Conservation (phyloP, 2,797 vertebrate genomes). For the Falco berigora region DNA sequence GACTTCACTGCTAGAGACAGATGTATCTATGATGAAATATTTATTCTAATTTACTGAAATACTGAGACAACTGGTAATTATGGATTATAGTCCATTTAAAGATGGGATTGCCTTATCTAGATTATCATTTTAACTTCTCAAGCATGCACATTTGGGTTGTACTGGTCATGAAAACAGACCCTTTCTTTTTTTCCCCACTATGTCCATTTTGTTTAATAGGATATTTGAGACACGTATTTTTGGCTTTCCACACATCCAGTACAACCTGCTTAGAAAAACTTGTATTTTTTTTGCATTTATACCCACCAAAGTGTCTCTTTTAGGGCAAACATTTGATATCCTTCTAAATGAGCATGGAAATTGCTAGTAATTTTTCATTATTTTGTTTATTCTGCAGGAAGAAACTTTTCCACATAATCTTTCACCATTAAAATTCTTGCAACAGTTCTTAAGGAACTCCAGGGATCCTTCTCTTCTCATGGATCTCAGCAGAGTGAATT, state of each 20-base stretch:
- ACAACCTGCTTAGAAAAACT: not conserved
- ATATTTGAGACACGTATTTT: not conserved
- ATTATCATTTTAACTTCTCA: not conserved
- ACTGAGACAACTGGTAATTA: not conserved
- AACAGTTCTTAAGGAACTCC: constrained; percentile 13
- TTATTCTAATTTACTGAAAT: not conserved
- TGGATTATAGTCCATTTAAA: not conserved
- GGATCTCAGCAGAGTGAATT: constrained; percentile 55
- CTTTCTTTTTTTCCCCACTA: not conserved
- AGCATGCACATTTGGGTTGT: not conserved
- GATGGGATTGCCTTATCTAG: not conserved
- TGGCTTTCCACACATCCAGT: not conserved
- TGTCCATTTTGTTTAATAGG: not conserved
- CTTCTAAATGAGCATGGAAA: not conserved
- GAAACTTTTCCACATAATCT: constrained; percentile 36
- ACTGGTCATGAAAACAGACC: not conserved
- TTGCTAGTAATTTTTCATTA: not conserved
- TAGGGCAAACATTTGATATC: not conserved
- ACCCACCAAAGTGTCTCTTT: not conserved
- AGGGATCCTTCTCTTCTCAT: constrained; percentile 37
- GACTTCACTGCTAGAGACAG: not conserved
- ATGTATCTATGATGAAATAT: not conserved
- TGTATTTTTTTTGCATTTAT: not conserved
- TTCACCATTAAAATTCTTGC: constrained; percentile 66
- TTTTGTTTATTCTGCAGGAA: constrained; percentile 33